These are phyloP conservation scores for Oryzias melastigma DNA, from an alignment of 2,113 vertebrate genomes.

Conservation along the genomic window DNA sequence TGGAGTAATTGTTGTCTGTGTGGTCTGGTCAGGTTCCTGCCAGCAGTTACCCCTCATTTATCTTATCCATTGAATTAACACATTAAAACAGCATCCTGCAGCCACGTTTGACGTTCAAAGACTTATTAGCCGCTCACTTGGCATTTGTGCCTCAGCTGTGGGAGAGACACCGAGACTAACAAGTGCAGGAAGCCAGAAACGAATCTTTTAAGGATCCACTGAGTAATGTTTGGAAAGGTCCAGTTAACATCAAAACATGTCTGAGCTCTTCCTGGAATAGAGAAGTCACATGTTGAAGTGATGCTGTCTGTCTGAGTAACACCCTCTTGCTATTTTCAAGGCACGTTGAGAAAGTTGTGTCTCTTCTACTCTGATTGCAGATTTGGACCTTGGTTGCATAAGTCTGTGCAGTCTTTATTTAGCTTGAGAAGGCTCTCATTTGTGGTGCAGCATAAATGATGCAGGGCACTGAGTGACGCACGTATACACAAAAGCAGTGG, in stretches of 20 bases:
- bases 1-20: slow-evolving; percentile 44
- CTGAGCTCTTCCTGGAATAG: slow-evolving; percentile 1
- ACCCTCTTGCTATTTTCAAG: slow-evolving; percentile 42
- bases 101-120: slow-evolving; percentile 48
- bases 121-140: slow-evolving; percentile 37
- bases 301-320: slow-evolving; percentile 16
- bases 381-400: slow-evolving; percentile 58
- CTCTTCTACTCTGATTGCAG: slow-evolving; percentile 39
- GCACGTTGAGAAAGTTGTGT: slow-evolving; percentile 41
- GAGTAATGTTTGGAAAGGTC: background rate
- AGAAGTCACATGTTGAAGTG: slow-evolving; percentile 10
- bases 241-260: background rate
- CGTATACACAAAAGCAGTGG: slow-evolving; percentile 58
- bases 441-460: slow-evolving; percentile 70
- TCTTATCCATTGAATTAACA: slow-evolving; percentile 55
- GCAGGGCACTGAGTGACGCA: slow-evolving; percentile 71
- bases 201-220: background rate
- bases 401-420: slow-evolving; percentile 62
- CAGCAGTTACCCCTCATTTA: slow-evolving; percentile 38
- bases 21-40: slow-evolving; percentile 48
- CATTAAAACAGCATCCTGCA: slow-evolving; percentile 52
- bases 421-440: slow-evolving; percentile 72
- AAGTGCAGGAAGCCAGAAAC: slow-evolving; percentile 1
- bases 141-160: slow-evolving; percentile 36
- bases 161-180: slow-evolving; percentile 4